These are phyloP conservation scores for Platycnemis pennipes DNA, from an alignment of 2,888 invertebrate species.

Conservation along the genomic window DNA sequence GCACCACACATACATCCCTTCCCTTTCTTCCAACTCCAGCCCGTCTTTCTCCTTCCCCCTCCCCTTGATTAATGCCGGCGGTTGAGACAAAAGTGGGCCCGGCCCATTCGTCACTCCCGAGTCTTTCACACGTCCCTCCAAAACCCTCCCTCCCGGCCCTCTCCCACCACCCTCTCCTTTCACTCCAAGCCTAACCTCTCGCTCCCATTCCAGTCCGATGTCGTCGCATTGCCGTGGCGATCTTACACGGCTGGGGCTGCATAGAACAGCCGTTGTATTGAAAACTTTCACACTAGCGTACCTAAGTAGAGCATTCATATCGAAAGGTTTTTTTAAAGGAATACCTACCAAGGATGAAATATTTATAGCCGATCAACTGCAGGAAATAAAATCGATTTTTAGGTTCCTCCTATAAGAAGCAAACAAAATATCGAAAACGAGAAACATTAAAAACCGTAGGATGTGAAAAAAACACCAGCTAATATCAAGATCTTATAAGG, in stretches of 20 bases:
- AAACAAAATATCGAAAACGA: too few relatives aligned
- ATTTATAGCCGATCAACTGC: too few relatives aligned
- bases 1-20: not conserved
- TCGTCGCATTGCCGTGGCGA: not conserved
- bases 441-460: too few relatives aligned
- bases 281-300: too few relatives aligned
- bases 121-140: constrained; percentile 42
- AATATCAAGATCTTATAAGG: too few relatives aligned
- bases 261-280: too few relatives aligned
- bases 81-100: constrained; percentile 45
- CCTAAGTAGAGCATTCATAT: too few relatives aligned
- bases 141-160: not conserved
- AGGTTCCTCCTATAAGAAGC: too few relatives aligned
- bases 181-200: not conserved
- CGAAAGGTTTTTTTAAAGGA: too few relatives aligned
- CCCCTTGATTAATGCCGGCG: constrained; percentile 55
- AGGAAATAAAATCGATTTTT: too few relatives aligned
- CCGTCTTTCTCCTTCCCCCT: not conserved
- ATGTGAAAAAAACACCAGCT: too few relatives aligned
- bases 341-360: too few relatives aligned
- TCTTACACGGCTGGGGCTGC: not conserved
- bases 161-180: not conserved
- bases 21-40: not conserved
- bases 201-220: not conserved
- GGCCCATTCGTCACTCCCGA: constrained; percentile 54